Evolutionary conservation across 2,888 invertebrate genomes (phyloP), one percentile per base, ranked within the genome.

Genomic region (Drosophila cracens): DNA sequence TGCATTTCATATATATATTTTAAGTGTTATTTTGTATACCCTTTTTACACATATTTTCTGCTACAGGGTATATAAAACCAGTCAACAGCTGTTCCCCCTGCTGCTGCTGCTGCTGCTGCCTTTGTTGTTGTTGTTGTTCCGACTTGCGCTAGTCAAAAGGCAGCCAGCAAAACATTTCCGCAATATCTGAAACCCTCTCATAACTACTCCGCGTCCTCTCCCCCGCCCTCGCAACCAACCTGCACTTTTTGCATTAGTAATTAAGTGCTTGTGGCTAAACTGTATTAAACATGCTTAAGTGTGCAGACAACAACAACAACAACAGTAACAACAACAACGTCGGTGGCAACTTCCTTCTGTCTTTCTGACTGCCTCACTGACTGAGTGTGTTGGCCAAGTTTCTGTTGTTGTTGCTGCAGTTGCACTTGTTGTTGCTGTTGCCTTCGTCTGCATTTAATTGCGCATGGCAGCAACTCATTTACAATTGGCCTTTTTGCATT

Each of bases 251-350:
- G 82, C 84, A 86, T 92, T 90, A 83, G 87, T 91, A 90, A 92
- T 91, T 92, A 92, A 91, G 92, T 89, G 89, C 91, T 92, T 92
- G 92, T 88, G 92, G 91, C 92, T 91, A 92, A 91, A 91, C 91
- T 92, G 91, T 91, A 91, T 92, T 91, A 92, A 92, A 91, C 90
- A 91, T 91, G 92, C 90, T 88, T 91, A 91, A 92, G 89, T 92
- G 91, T 88, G 90, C 91, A 92, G 85, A 82, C 87, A 73, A 73
- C 70, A 52, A 52, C 52, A 38, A 27, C 34, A 34, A 7, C 34
- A 53, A 27, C 10, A 34, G 18, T 6, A 25, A 36, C 83, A 68
- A 74, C 86, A 68, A 79, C 65, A 63, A 38, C 74, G 62, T 40
- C 69, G 66, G 38, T 76, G 76, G 34, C 69, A 65, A 84, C 83